Evolutionary conservation across 2,113 vertebrate species (phyloP).

Genomic region (Porphyrio hochstetteri): DNA sequence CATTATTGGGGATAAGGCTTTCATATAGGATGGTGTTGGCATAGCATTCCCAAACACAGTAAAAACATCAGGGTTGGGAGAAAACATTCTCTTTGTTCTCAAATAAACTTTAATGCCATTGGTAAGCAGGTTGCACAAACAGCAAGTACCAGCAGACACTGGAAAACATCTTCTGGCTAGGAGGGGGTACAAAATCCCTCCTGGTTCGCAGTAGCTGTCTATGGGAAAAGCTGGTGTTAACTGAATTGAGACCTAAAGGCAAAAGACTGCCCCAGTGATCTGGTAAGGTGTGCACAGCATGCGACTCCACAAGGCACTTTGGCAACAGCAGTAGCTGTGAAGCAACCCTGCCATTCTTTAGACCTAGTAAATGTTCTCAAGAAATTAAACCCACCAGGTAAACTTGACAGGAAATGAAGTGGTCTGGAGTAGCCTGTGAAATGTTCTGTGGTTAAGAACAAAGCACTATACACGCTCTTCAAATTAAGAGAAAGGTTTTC

Average conservation of each 20-base stretch:
- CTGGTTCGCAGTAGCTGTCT: neutral
- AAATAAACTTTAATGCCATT: neutral
- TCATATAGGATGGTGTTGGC: neutral
- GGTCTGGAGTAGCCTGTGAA: neutral
- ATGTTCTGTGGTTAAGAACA: neutral
- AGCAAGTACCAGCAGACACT: neutral
- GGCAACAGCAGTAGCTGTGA: neutral
- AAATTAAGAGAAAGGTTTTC: neutral
- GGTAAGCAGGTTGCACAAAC: neutral
- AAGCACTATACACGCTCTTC: neutral
- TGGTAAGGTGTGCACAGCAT: neutral
- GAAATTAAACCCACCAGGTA: slow-evolving; percentile 1
- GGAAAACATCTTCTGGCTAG: neutral
- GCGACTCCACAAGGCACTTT: neutral
- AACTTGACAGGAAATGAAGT: slow-evolving; percentile 34
- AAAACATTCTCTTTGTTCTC: neutral
- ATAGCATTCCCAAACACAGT: neutral
- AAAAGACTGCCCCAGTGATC: neutral
- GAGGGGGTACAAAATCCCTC: neutral
- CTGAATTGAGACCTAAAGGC: neutral
- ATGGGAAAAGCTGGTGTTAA: neutral
- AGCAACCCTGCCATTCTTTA: neutral
- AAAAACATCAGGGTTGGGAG: neutral
- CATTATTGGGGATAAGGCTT: neutral
- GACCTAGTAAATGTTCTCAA: neutral